phyloP scores from a whole-genome alignment of 2,888 invertebrate genomes.

The Amorpha juglandis region DNA sequence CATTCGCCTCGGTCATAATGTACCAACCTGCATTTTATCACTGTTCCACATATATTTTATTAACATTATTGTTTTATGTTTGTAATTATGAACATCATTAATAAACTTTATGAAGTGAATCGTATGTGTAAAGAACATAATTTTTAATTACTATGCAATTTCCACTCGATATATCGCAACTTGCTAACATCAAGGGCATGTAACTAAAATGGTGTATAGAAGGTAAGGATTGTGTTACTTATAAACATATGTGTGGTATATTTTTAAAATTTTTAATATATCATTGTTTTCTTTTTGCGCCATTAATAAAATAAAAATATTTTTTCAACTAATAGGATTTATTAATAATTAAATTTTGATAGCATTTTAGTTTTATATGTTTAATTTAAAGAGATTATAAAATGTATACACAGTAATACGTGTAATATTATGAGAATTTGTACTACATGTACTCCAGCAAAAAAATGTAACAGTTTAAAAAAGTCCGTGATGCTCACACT shows the following conservation, averaged over 20 bases:
- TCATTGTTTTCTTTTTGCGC: too few species aligned
- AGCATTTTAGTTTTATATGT: too few species aligned
- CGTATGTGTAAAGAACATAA: neutral
- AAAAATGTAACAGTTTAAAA: neutral
- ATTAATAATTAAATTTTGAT: too few species aligned
- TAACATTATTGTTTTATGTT: neutral
- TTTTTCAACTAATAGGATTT: too few species aligned
- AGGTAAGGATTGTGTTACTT: too few species aligned
- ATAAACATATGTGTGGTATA: too few species aligned
- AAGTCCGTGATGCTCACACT: neutral
- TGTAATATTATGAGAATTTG: neutral
- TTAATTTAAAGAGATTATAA: too few species aligned
- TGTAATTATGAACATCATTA: neutral
- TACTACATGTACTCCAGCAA: neutral
- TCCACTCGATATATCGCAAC: neutral
- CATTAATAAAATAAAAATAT: too few species aligned
- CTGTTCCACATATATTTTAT: slow-evolving; percentile 3
- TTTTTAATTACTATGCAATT: slow-evolving; percentile 16
- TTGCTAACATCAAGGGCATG: neutral
- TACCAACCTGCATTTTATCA: neutral
- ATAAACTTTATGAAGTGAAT: slow-evolving; percentile 1
- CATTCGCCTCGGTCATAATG: neutral
- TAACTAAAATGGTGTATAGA: neutral
- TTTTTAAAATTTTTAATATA: too few species aligned
- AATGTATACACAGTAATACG: neutral